Percentiles rank a stretch among this genome's conserved stretches.
These are phyloP conservation scores for Pseudomyrmex dendroicus DNA, from an alignment of 1,140 invertebrate species.

Conservation along the genomic window DNA sequence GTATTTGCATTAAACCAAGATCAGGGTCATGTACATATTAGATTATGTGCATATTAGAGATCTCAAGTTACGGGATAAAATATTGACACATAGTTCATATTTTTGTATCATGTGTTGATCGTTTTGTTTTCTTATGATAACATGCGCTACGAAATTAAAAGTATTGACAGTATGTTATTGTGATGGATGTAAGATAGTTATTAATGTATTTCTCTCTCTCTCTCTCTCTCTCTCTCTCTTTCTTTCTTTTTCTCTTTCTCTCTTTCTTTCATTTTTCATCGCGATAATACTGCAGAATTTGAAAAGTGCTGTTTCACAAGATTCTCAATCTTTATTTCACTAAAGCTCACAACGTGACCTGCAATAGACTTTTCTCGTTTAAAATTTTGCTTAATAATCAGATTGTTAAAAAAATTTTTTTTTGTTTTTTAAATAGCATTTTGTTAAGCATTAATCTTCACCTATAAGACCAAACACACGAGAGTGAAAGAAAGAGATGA, in stretches of 20 bases:
- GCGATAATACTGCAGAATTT: conserved; percentile 21
- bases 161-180: too few relatives aligned
- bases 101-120: background rate
- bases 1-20: background rate
- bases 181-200: too few relatives aligned
- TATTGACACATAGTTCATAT: background rate
- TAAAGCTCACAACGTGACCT: background rate
- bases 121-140: background rate
- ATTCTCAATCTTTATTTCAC: background rate
- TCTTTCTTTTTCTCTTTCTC: too few relatives aligned
- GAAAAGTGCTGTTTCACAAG: conserved; percentile 12
- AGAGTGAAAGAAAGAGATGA: background rate
- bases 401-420: background rate
- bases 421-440: background rate
- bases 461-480: background rate
- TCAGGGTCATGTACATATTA: too few relatives aligned
- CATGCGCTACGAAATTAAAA: too few relatives aligned
- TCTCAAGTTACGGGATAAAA: too few relatives aligned
- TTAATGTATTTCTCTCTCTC: too few relatives aligned
- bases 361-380: background rate
- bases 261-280: background rate
- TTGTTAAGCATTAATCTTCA: too few relatives aligned
- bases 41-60: too few relatives aligned
- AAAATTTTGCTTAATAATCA: background rate
- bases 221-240: too few relatives aligned